These are phyloP conservation scores for Dolichomitus sp. DNA, from an alignment of 2,888 invertebrate species.

Conservation along the genomic window DNA sequence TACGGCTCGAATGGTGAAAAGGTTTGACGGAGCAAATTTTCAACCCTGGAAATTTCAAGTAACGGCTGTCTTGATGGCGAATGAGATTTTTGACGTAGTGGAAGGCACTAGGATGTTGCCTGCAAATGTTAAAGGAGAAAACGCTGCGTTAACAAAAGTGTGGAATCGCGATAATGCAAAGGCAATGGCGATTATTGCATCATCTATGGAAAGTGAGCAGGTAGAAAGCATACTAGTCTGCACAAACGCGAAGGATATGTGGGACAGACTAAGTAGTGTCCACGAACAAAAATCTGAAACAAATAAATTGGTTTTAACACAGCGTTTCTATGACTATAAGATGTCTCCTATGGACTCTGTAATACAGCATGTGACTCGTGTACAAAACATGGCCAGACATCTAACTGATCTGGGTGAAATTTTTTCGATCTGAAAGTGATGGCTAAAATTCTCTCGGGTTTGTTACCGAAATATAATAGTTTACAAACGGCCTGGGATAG, in stretches of 20 bases:
- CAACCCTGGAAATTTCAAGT: conserved; percentile 66
- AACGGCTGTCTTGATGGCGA: conserved; percentile 50
- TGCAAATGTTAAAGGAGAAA: conserved; percentile 9
- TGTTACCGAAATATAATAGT: conserved; percentile 15
- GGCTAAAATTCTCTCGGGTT: conserved; percentile 25
- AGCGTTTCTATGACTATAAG: conserved; percentile 42
- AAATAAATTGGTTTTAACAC: conserved; percentile 23
- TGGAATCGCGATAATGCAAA: conserved; percentile 64
- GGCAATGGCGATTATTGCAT: conserved; percentile 62
- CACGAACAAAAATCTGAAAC: too few relatives aligned
- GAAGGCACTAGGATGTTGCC: conserved; percentile 46
- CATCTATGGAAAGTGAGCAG: conserved; percentile 52
- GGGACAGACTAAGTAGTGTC: conserved; percentile 65
- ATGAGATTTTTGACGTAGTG: conserved; percentile 60
- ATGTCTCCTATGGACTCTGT: conserved; percentile 65
- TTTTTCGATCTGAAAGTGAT: conserved; percentile 9
- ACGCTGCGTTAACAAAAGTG: conserved; percentile 11
- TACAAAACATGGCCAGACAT: conserved; percentile 69
- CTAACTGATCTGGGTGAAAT: conserved; percentile 49
- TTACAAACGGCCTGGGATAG: too few relatives aligned
- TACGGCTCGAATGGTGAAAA: conserved; percentile 10
- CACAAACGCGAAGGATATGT: conserved; percentile 68
- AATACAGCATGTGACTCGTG: conserved; percentile 71
- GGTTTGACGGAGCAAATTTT: conserved; percentile 47
- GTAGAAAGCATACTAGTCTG: conserved; percentile 66